Conservation (phyloP, 2,113 vertebrate genomes). For the Mus musculus region DNA sequence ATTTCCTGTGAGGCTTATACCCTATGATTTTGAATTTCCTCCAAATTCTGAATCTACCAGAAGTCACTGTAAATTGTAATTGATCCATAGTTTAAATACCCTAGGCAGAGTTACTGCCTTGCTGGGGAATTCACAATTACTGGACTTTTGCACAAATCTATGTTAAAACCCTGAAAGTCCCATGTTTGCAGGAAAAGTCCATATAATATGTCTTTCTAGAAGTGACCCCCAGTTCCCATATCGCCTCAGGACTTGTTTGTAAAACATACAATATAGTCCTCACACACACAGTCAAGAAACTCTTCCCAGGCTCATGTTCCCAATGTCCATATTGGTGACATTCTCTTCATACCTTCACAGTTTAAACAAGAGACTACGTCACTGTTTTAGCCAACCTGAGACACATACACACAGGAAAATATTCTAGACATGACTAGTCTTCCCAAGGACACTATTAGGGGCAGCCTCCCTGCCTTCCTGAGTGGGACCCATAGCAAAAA, state of each 20-base stretch:
- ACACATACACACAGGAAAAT: background rate
- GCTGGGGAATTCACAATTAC: background rate
- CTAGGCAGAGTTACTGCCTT: background rate
- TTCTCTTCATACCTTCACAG: background rate
- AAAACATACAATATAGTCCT: background rate
- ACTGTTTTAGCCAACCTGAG: background rate
- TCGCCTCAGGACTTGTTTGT: background rate
- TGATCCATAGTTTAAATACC: background rate
- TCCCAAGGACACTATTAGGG: background rate
- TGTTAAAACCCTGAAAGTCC: background rate
- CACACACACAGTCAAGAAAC: background rate
- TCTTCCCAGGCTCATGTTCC: background rate
- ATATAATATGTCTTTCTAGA: background rate
- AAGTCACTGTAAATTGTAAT: constrained; percentile 16
- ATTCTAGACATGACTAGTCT: background rate
- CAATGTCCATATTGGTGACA: background rate
- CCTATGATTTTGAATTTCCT: background rate
- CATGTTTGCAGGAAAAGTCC: background rate
- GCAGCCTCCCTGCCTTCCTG: background rate
- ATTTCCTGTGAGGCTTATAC: background rate
- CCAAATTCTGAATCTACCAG: background rate
- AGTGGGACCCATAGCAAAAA: background rate
- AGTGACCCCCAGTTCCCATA: background rate
- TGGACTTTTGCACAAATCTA: background rate
- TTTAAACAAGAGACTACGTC: background rate